phyloP scores from a whole-genome alignment of 2,888 invertebrate species.

The Dorcus parallelipipedus region DNA sequence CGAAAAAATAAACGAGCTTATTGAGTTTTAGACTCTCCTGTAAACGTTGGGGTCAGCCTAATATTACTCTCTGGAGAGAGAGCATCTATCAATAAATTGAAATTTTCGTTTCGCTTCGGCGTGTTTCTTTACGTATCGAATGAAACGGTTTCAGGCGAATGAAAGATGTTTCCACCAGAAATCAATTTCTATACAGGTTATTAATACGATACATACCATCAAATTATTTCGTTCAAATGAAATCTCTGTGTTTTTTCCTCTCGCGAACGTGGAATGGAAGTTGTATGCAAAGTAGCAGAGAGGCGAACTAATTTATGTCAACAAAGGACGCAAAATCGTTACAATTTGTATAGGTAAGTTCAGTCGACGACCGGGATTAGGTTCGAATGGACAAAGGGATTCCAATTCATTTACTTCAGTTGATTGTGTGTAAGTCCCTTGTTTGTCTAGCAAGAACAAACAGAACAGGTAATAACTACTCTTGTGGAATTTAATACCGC shows the following conservation, averaged over 20 bases:
- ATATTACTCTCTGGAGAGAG: slow-evolving; percentile 22
- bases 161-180: too few species aligned
- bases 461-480: slow-evolving; percentile 34
- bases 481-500: slow-evolving; percentile 18
- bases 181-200: too few species aligned
- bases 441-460: slow-evolving; percentile 35
- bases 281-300: neutral
- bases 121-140: too few species aligned
- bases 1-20: slow-evolving; percentile 10
- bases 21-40: slow-evolving; percentile 24
- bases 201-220: too few species aligned
- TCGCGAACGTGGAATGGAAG: too few species aligned
- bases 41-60: slow-evolving; percentile 23
- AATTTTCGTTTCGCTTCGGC: slow-evolving; percentile 16
- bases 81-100: slow-evolving; percentile 25
- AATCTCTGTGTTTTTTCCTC: too few species aligned
- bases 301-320: slow-evolving; percentile 22
- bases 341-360: slow-evolving; percentile 27
- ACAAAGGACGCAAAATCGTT: slow-evolving; percentile 20
- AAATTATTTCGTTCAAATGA: too few species aligned
- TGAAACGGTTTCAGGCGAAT: too few species aligned
- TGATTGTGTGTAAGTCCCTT: slow-evolving; percentile 37
- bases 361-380: slow-evolving; percentile 20
- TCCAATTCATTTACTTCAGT: slow-evolving; percentile 37
- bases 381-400: slow-evolving; percentile 36